Evolutionary conservation across 2,797 vertebrate species (phyloP).

Genomic region (Cynodonichthys magdalenae): DNA sequence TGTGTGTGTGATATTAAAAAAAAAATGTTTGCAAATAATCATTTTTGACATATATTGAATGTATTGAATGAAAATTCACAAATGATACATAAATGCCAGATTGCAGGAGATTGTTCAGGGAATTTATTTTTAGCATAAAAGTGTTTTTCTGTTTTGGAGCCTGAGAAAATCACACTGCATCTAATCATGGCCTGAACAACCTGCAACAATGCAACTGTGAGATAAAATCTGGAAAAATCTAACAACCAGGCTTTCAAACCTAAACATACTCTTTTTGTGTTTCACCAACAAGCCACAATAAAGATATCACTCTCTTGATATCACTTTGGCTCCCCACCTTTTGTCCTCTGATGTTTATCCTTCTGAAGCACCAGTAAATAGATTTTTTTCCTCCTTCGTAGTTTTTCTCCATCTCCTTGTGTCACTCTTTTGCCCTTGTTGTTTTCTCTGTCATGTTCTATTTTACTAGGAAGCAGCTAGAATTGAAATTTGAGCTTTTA

Average conservation of each 20-base stretch:
- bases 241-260: conserved; percentile 1
- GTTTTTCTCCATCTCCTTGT: conserved; percentile 13
- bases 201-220: conserved; percentile 14
- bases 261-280: background rate
- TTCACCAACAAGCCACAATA: no score
- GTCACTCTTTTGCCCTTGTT: conserved; percentile 6
- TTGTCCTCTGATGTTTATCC: conserved; percentile 8
- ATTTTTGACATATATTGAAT: no score
- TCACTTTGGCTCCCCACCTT: conserved; percentile 1
- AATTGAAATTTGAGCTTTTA: conserved; percentile 42
- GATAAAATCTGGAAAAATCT: conserved; percentile 20
- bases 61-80: no score
- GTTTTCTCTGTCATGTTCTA: conserved; percentile 24
- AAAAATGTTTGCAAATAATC: no score
- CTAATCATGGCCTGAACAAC: background rate
- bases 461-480: conserved; percentile 44
- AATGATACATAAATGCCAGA: no score
- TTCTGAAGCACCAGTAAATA: conserved; percentile 5
- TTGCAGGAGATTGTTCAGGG: no score
- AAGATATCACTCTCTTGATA: conserved; percentile 5
- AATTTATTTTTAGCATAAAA: no score
- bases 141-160: no score
- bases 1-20: no score
- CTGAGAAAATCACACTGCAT: no score
- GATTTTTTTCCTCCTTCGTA: conserved; percentile 18